Base-by-base conservation (phyloP, 2,888 invertebrate species). In the Nasonia oneida region DNA sequence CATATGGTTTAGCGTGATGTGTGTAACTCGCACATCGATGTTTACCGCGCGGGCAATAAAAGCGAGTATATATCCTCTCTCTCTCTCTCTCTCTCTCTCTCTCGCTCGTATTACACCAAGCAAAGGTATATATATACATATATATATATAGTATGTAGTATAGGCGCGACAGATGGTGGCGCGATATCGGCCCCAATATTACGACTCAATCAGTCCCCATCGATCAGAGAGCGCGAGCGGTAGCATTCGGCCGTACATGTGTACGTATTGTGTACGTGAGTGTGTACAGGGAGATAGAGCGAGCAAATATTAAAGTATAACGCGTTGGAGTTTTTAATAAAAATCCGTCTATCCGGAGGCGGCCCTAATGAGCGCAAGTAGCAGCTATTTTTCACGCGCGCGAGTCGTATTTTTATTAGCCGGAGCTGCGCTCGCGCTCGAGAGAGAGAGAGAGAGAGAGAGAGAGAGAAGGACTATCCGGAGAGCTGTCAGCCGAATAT, bases 401-500 rank as follows among this genome's bases (percentile, higher is more conserved):
- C 5, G 57, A 61, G n/a, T 61, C 57, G 93, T 91, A 93, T 93
- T 93, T 93, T 93, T 93, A 93, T 93, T 93, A 93, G 93, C 92
- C 67, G 90, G 90, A 47, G 47, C 6, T 6, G 8, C 6, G 29
- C 29, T 29, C 29, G 29, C 1, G 29, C 29, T 29, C 1, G 8
- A 39, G 39, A 39, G 39, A 39, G 39, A n/a, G 23, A 23, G 23
- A 23, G 8, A 23, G 23, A 23, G 8, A 39, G 8, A 39, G 39
- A 39, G 39, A 39, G 57, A 61, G n/a, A n/a, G 57, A 61, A 61
- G 57, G 57, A 61, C 91, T 93, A 93, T 93, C 92, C 92, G 1
- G 37, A 37, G 91, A 92, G 92, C 93, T 93, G 93, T 93, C 93
- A 92, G 93, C 93, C 90, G 92, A 92, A 93, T 93, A 93, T 93